Conservation (phyloP, 2,888 invertebrate genomes). For the Aspidiotus rigidus region DNA sequence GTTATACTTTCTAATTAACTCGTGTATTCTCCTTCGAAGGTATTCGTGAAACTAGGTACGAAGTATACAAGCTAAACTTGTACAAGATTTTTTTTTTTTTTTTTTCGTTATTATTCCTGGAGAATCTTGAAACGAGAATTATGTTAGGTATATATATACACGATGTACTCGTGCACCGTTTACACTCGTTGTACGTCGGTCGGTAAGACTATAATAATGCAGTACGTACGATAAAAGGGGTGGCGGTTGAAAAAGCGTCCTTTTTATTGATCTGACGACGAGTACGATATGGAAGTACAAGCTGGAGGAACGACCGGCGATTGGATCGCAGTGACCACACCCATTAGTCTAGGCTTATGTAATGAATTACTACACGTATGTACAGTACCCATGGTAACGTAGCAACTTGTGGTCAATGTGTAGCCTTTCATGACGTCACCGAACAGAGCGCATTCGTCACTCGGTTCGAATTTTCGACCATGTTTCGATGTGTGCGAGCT, state of each 20-base stretch:
- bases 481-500: conserved; percentile 5
- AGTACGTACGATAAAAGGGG: conserved; percentile 1
- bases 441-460: background rate
- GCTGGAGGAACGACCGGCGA: conserved; percentile 15
- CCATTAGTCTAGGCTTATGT: conserved; percentile 12
- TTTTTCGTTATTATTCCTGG: too few relatives aligned
- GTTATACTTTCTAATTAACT: too few relatives aligned
- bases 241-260: conserved; percentile 15
- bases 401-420: conserved; percentile 31
- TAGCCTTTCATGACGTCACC: conserved; percentile 32
- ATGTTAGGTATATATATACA: too few relatives aligned
- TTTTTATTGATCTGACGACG: conserved; percentile 27
- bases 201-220: background rate
- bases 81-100: too few relatives aligned
- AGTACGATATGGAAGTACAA: conserved; percentile 18
- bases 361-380: conserved; percentile 15
- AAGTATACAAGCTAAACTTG: too few relatives aligned
- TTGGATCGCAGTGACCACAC: conserved; percentile 31
- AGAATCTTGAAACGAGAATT: too few relatives aligned
- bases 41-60: too few relatives aligned
- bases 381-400: conserved; percentile 27
- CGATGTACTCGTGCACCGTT: too few relatives aligned
- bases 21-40: too few relatives aligned
- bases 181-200: too few relatives aligned
- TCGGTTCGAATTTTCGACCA: conserved; percentile 25